These are phyloP conservation scores for Drosophila tanythrix DNA, from an alignment of 2,888 invertebrate species.

Conservation along the genomic window DNA sequence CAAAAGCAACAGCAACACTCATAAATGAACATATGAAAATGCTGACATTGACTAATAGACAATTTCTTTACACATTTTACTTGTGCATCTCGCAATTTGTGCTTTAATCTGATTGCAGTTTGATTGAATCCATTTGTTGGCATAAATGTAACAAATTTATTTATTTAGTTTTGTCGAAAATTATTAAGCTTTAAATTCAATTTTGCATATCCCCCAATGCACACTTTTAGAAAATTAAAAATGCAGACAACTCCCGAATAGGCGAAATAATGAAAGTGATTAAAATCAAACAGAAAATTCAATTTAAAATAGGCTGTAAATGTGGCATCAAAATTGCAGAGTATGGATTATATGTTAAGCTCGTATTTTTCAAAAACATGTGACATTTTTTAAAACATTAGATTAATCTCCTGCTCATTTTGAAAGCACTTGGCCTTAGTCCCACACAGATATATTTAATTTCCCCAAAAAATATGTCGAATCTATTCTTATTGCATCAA, in stretches of 20 bases:
- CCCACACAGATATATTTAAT: not conserved
- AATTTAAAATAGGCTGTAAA: not conserved
- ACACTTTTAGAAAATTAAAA: not conserved
- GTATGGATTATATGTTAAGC: not conserved
- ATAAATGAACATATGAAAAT: constrained; percentile 1
- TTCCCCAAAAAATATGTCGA: not conserved
- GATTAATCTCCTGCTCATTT: not conserved
- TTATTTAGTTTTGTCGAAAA: not conserved
- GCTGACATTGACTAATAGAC: constrained; percentile 6
- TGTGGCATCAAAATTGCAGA: not conserved
- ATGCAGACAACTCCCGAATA: not conserved
- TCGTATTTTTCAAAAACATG: not conserved
- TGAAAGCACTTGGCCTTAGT: not conserved
- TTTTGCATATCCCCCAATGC: not conserved
- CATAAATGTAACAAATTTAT: constrained; percentile 1
- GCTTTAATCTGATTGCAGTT: not conserved
- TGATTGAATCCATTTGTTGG: not conserved
- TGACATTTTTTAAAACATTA: not conserved
- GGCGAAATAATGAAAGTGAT: not conserved
- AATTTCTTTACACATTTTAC: not conserved
- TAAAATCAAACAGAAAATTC: not conserved
- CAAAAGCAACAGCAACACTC: constrained; percentile 31
- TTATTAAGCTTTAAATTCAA: not conserved
- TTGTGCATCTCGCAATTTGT: constrained; percentile 14
- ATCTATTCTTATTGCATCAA: not conserved